These are phyloP conservation scores for Rhimphoctona megacephalus DNA, from an alignment of 2,888 invertebrate species.

Conservation along the genomic window DNA sequence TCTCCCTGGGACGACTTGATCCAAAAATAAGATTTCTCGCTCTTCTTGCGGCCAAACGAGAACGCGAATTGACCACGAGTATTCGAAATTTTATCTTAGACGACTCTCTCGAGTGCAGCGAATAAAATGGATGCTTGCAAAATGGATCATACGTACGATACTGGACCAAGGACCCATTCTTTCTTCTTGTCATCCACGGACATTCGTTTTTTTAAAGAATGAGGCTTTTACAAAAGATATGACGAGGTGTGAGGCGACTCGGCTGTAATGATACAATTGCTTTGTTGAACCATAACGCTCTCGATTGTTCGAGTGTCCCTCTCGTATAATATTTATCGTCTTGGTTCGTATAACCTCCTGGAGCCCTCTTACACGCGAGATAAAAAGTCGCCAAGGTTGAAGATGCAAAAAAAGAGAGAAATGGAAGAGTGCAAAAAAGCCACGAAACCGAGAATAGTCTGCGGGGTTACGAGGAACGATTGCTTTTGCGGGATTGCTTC, in stretches of 20 bases:
- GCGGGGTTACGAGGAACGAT: slow-evolving; percentile 42
- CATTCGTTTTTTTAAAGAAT: background rate
- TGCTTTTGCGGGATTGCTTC: slow-evolving; percentile 63
- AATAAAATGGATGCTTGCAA: background rate
- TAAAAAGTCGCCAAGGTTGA: slow-evolving; percentile 57
- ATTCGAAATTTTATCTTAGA: slow-evolving; percentile 10
- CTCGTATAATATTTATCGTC: slow-evolving; percentile 48
- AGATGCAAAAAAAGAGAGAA: slow-evolving; percentile 41
- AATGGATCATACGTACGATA: slow-evolving; percentile 6
- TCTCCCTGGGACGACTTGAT: slow-evolving; percentile 26
- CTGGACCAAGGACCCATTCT: slow-evolving; percentile 17
- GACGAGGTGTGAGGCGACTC: slow-evolving; percentile 24
- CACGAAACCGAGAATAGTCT: slow-evolving; percentile 29
- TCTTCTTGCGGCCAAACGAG: background rate
- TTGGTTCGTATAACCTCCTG: slow-evolving; percentile 4
- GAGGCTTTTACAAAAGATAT: slow-evolving; percentile 10
- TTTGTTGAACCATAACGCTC: slow-evolving; percentile 38
- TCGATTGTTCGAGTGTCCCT: slow-evolving; percentile 39
- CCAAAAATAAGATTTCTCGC: slow-evolving; percentile 32
- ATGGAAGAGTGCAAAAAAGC: slow-evolving; percentile 38
- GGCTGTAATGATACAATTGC: slow-evolving; percentile 25
- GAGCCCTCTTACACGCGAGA: slow-evolving; percentile 34
- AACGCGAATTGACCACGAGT: background rate
- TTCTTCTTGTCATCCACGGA: slow-evolving; percentile 4
- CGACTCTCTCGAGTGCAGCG: background rate